Conservation (phyloP, 2,797 vertebrate species). For the Falco berigora region DNA sequence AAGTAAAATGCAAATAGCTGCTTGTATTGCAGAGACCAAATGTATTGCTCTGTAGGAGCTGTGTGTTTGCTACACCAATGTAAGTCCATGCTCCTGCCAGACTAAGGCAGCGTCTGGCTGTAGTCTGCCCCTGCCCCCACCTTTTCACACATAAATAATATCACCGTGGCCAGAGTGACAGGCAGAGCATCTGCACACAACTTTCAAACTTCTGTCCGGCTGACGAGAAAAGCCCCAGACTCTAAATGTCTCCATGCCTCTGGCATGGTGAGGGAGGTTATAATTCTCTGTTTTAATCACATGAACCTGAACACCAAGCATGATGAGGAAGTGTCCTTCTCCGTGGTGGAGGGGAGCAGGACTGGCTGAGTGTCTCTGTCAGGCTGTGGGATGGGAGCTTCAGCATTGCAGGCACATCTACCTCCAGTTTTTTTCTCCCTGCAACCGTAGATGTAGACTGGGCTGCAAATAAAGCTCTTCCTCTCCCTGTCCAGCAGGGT, state of each 20-base stretch:
- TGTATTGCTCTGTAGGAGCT: not conserved
- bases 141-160: not conserved
- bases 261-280: not conserved
- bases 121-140: fast-evolving
- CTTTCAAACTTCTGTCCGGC: not conserved
- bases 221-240: not conserved
- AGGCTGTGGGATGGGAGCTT: not conserved
- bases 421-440: not conserved
- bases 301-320: not conserved
- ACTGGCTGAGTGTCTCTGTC: not conserved
- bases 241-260: not conserved
- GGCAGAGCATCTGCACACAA: not conserved
- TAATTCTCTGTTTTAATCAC: not conserved
- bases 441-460: not conserved
- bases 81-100: not conserved
- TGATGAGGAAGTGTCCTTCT: not conserved
- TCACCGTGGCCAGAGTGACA: not conserved
- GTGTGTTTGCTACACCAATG: not conserved
- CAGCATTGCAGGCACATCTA: not conserved
- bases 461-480: not conserved
- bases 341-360: not conserved
- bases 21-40: not conserved
- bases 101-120: not conserved
- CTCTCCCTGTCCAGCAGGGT: not conserved
- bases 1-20: not conserved